phyloP scores from a whole-genome alignment of 2,888 invertebrate genomes.

The Apomyelois bistriatella region DNA sequence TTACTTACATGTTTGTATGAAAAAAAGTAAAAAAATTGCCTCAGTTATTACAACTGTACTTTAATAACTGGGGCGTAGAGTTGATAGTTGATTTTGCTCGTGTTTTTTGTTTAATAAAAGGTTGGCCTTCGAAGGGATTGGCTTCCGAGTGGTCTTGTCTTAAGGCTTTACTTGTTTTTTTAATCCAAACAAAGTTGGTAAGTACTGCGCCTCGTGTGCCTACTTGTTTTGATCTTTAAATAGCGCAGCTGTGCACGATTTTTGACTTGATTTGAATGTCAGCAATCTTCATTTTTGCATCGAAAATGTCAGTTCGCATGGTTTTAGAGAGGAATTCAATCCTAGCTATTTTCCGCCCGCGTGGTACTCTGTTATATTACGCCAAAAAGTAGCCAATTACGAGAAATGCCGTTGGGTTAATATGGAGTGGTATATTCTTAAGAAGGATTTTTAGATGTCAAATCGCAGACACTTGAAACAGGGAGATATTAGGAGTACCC shows the following conservation, averaged over 20 bases:
- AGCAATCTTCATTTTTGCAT: neutral
- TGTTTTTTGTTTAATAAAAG: conserved; percentile 3
- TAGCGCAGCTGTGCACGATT: neutral
- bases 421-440: too few species aligned
- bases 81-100: conserved; percentile 16
- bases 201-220: conserved; percentile 5
- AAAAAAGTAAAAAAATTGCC: neutral
- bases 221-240: neutral
- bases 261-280: neutral
- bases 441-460: too few species aligned
- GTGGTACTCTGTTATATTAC: too few species aligned
- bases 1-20: neutral
- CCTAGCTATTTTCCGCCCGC: too few species aligned
- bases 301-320: too few species aligned
- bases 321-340: too few species aligned
- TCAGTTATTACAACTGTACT: neutral
- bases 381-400: too few species aligned
- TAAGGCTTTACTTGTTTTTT: conserved; percentile 12
- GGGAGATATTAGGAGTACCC: too few species aligned
- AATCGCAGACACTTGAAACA: too few species aligned
- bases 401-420: too few species aligned
- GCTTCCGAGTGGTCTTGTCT: conserved; percentile 49
- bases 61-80: neutral
- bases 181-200: neutral
- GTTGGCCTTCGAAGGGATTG: conserved; percentile 44